A percentile compares a stretch with the other conserved stretches of the same genome.
These are phyloP conservation scores for Cyprinodon variegatus DNA, from an alignment of 2,113 vertebrate genomes.

Conservation along the genomic window DNA sequence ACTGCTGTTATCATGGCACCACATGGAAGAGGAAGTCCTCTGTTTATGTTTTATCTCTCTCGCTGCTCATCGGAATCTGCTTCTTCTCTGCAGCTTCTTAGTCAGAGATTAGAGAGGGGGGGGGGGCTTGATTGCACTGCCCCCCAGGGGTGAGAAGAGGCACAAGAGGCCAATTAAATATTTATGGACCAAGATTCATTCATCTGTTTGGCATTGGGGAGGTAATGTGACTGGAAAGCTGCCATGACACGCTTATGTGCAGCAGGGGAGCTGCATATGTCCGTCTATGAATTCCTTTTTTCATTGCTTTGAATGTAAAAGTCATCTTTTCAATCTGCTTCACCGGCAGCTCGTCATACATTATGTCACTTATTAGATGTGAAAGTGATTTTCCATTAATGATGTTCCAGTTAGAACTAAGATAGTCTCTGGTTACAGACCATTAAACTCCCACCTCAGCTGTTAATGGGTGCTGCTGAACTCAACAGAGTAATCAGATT, in stretches of 20 bases:
- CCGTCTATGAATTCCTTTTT: conserved; percentile 4
- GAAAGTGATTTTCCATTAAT: not conserved
- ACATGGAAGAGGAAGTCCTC: conserved; percentile 1
- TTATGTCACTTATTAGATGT: conserved; percentile 13
- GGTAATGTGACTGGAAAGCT: conserved; percentile 64
- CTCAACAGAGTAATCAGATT: no score
- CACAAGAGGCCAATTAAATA: conserved; percentile 68
- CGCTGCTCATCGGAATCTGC: not conserved
- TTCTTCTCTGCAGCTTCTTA: conserved; percentile 36
- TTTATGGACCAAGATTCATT: conserved; percentile 74
- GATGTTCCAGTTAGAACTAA: no score
- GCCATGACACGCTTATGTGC: conserved; percentile 60
- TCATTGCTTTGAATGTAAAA: conserved; percentile 36
- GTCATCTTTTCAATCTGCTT: conserved; percentile 29
- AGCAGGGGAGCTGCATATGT: conserved; percentile 37
- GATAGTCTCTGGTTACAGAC: no score
- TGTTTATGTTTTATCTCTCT: conserved; percentile 13
- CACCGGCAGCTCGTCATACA: not conserved
- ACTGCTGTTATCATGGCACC: not conserved
- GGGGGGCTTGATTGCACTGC: conserved; percentile 37
- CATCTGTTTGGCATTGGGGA: conserved; percentile 57
- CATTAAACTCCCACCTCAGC: no score
- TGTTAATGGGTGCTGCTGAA: no score
- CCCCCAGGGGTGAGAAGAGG: conserved; percentile 26
- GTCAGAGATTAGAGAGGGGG: conserved; percentile 28